Percentiles rank a stretch among this genome's conserved stretches.
Conservation (phyloP, 2,113 vertebrate genomes). For the Siniperca knerii region DNA sequence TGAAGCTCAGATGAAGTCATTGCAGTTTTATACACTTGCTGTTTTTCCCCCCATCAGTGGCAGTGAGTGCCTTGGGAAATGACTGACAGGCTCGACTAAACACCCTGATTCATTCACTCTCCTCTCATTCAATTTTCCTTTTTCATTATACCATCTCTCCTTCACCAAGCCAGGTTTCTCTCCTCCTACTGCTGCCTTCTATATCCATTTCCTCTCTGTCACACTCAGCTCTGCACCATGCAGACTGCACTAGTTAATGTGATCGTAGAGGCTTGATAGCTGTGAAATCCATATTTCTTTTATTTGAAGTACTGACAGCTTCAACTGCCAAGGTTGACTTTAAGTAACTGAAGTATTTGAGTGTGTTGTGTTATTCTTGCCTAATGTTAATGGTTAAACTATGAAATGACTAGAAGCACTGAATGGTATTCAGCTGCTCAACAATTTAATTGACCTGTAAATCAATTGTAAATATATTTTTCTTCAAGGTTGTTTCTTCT, state of each 20-base stretch:
- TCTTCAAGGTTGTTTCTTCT: neutral
- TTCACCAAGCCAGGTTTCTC: neutral
- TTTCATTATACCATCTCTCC: neutral
- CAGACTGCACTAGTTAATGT: neutral
- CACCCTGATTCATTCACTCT: neutral
- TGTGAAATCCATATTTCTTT: neutral
- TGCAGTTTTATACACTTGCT: neutral
- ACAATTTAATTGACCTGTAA: neutral
- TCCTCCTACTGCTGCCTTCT: neutral
- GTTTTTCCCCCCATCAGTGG: neutral
- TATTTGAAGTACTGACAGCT: neutral
- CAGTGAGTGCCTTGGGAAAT: neutral
- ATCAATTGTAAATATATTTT: neutral
- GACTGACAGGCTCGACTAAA: constrained; percentile 17
- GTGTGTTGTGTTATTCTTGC: neutral
- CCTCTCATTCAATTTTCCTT: neutral
- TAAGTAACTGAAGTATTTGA: neutral
- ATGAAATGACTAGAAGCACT: neutral
- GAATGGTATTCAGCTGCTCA: neutral
- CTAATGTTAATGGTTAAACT: neutral
- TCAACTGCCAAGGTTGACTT: neutral
- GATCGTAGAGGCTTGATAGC: neutral
- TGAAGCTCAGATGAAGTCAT: neutral
- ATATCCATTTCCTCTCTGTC: neutral
- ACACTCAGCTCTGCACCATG: neutral